Conservation (phyloP, 2,113 vertebrate species). For the Pseudonaja textilis region DNA sequence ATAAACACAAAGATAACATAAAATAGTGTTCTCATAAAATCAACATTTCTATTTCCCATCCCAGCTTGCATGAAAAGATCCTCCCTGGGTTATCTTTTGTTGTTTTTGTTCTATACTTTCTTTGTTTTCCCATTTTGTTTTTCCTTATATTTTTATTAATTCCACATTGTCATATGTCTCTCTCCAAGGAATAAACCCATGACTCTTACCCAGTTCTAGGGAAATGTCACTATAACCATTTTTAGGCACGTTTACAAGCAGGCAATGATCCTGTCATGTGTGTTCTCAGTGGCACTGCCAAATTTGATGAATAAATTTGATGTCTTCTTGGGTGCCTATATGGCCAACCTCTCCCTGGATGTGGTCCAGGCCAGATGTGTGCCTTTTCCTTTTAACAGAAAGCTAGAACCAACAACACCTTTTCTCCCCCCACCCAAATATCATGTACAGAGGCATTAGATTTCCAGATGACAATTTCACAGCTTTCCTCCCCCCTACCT, state of each 20-base stretch:
- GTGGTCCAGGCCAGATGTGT: not conserved
- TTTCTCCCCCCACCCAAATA: rapidly evolving
- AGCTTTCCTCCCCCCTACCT: not conserved
- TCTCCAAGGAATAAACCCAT: slow-evolving; percentile 1
- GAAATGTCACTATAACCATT: not conserved
- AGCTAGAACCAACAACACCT: not conserved
- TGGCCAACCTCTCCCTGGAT: not conserved
- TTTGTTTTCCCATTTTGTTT: not conserved
- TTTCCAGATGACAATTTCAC: not conserved
- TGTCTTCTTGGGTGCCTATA: not conserved
- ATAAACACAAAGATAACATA: not conserved
- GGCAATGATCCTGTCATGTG: not conserved
- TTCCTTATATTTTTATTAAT: not conserved
- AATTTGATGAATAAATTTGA: not conserved
- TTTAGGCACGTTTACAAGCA: not conserved
- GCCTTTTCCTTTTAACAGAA: not conserved
- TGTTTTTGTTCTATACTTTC: not conserved
- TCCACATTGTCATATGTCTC: not conserved
- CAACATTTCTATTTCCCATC: not conserved
- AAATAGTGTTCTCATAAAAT: not conserved
- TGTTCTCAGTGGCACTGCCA: not conserved
- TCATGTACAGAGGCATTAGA: not conserved
- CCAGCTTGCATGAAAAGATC: not conserved
- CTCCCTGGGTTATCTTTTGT: not conserved
- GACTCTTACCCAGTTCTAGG: not conserved